Evolutionary conservation across 35 echinoderm and acorn worm species (phyloP), one percentile per base, ranked within the genome.

Genomic region (Lytechinus pictus): DNA sequence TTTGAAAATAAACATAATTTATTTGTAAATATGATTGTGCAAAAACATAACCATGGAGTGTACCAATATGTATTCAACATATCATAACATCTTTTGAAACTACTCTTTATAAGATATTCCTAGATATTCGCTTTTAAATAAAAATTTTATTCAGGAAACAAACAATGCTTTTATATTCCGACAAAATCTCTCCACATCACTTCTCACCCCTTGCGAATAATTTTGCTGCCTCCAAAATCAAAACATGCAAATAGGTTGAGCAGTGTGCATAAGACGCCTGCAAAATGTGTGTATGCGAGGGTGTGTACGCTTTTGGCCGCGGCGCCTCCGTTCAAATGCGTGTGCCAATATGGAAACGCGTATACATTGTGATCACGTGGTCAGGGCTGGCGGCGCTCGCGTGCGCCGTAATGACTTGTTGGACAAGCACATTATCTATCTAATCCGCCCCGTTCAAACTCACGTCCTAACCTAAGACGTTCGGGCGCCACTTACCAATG

Each of bases 351-450:
- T 79, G 66, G 66, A 79, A 79, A 79, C 66, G 66, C 33, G 33
- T 44, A 24, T 24, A 24, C 66, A 79, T n/a, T 24, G 6, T 79
- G 66, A 79, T 79, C 66, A 79, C 66, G 66, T 79, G 66, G 66
- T 79, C 4, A 8, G 14, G 66, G 66, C 66, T 79, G 66, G 66
- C 66, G 66, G 66, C 66, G 66, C 66, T 79, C 66, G 66, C 66
- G 66, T 79, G 66, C 66, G 66, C 66, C 66, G n/a, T 24, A 79
- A 79, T 79, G 66, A 79, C 66, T 79, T 79, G 66, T 79, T 79
- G 66, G 66, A 79, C 66, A 79, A 79, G 66, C 66, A 79, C 12
- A n/a, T 79, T 79, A 79, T 79, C 19, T 24, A 79, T 24, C 19
- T 79, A 79, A 79, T 79, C 66, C 66, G 66, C 66, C 66, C 21